Conservation (phyloP, 2,113 vertebrate genomes). For the Vidua chalybeata region DNA sequence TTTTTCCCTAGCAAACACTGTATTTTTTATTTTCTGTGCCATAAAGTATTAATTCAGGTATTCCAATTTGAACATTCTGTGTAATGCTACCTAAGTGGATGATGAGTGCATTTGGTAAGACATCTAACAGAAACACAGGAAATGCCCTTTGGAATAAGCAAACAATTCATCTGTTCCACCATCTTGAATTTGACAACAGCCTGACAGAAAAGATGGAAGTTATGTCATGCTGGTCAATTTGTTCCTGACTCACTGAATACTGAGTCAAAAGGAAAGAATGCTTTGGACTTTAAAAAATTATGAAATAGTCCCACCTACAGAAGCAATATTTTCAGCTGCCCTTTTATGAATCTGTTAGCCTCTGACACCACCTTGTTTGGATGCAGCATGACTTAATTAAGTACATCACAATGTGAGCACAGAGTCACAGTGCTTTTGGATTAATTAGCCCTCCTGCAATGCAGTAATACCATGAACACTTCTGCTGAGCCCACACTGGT, state of each 20-base stretch:
- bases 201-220: background rate
- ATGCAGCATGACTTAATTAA: background rate
- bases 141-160: background rate
- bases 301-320: background rate
- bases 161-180: background rate
- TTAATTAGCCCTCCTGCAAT: background rate
- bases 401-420: background rate
- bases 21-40: background rate
- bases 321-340: background rate
- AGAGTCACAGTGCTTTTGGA: background rate
- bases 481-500: background rate
- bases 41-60: background rate
- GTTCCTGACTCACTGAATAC: background rate
- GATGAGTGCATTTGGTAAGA: background rate
- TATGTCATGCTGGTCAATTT: background rate
- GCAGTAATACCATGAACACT: background rate
- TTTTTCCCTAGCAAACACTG: slow-evolving; percentile 9
- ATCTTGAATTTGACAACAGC: background rate
- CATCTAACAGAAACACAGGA: background rate
- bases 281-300: background rate
- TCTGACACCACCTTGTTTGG: background rate
- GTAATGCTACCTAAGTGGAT: background rate
- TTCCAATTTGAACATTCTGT: background rate
- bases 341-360: background rate
- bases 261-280: background rate